phyloP scores from a whole-genome alignment of 2,113 vertebrate genomes.

The Takifugu bimaculatus region DNA sequence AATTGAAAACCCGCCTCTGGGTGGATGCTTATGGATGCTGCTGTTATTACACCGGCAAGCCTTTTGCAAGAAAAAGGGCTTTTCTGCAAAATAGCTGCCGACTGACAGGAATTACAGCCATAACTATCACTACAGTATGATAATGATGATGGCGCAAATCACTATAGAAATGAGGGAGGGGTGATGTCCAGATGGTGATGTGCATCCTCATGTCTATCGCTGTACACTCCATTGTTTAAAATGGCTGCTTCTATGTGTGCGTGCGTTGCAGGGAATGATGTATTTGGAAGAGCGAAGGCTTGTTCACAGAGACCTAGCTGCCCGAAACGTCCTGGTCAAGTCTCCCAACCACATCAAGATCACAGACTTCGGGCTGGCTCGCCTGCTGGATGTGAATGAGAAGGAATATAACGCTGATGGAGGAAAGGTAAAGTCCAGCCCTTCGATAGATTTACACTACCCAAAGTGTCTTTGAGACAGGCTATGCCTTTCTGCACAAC shows the following conservation, averaged over 20 bases:
- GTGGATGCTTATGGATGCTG: conserved; percentile 37
- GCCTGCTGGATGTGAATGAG: conserved; percentile 92
- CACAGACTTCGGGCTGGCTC: conserved; percentile 94
- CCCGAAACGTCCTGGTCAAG: conserved; percentile 95
- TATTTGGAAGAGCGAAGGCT: conserved; percentile 94
- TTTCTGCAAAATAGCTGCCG: conserved; percentile 41
- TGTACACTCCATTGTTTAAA: neutral
- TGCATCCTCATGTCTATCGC: conserved; percentile 4
- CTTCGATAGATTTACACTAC: neutral
- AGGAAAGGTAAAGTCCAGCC: conserved; percentile 82
- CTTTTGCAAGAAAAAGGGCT: conserved; percentile 34
- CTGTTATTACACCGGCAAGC: conserved; percentile 38
- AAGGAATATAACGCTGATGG: conserved; percentile 98
- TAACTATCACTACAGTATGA: conserved; percentile 48
- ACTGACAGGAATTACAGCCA: conserved; percentile 39
- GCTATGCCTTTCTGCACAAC: too few relatives aligned
- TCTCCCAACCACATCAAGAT: conserved; percentile 99
- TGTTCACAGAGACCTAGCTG: conserved; percentile 94
- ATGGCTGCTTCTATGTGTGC: conserved; percentile 8
- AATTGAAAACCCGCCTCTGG: conserved; percentile 43
- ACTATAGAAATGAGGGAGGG: conserved; percentile 40
- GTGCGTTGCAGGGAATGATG: conserved; percentile 91
- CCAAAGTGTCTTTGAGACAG: too few relatives aligned
- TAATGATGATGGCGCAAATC: conserved; percentile 56
- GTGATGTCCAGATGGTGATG: conserved; percentile 31